Base-by-base conservation (phyloP, 2,797 vertebrate genomes). In the Rhinichthys osculus region DNA sequence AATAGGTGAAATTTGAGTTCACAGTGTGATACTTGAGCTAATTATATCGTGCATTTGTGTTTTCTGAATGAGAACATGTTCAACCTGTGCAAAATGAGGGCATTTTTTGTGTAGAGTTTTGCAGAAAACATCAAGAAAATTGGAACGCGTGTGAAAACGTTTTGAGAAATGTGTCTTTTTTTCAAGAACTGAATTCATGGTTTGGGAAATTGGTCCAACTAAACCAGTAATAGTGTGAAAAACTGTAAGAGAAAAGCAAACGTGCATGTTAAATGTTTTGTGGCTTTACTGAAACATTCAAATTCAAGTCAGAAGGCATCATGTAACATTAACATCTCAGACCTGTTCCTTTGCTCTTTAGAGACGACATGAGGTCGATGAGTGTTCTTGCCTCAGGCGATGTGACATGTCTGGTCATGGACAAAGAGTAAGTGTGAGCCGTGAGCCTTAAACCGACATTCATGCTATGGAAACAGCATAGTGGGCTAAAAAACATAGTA, bases 381-480 rank as follows among this genome's bases (percentile, higher is more conserved):
- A 94, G 91, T 74, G 92, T 92, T 40, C 88, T 93, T 7, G 95
- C 95, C 78, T 84, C 82, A 21, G 90, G 90, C 21, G 90, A 93
- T 11, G 95, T 95, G 19, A 93, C 92, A 8, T 96, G 95, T 80
- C 88, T 95, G 87, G 85, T 93, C 72, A 92, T 95, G 59, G 90
- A 94, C 90, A 92, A 91, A 93, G 92, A 95, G 95, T 96, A 91
- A 92, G 94, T 91, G 44, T 67, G 14, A 23, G 30, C 38, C 21
- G 27, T 66, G 42, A 23, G 70, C 21, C 27, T 16, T 38, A 76
- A 67, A 83, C 59, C 6, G 1, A 54, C 27, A 52, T 67, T 52
- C 7, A 74, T 73, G 54, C 9, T 62, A 64, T 66, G 72, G 33
- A 54, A 83, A 83, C 44, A 67, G 82, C 23, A 40, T 54, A 67